Percentiles rank a stretch among this genome's conserved stretches.
Conservation (phyloP, 2,888 invertebrate species). For the Sesia bembeciformis region DNA sequence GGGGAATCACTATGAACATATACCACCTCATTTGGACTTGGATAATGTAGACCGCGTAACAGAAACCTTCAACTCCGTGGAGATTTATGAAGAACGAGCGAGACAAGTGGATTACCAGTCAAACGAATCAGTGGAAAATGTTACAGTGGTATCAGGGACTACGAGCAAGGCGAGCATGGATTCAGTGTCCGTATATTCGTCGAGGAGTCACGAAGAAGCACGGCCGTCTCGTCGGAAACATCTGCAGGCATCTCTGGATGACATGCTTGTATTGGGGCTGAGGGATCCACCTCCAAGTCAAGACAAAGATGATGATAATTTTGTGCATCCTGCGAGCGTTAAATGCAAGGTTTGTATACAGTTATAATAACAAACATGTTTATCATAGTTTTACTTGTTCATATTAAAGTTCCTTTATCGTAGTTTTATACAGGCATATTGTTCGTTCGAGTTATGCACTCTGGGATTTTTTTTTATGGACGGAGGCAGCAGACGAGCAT, state of each 20-base stretch:
- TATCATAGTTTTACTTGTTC: too few relatives aligned
- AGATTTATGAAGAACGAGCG: slow-evolving; percentile 55
- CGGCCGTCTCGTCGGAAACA: slow-evolving; percentile 39
- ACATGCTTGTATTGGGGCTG: slow-evolving; percentile 70
- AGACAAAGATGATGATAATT: slow-evolving; percentile 52
- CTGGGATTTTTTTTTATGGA: too few relatives aligned
- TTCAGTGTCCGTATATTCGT: slow-evolving; percentile 74
- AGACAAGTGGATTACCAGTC: slow-evolving; percentile 43
- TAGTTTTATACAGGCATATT: too few relatives aligned
- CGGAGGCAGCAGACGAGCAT: too few relatives aligned
- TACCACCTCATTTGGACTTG: slow-evolving; percentile 38
- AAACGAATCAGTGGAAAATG: slow-evolving; percentile 72
- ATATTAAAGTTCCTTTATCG: too few relatives aligned
- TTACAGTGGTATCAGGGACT: slow-evolving; percentile 57
- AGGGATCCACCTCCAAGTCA: slow-evolving; percentile 26
- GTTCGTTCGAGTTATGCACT: too few relatives aligned
- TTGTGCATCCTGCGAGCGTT: slow-evolving; percentile 55
- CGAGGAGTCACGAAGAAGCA: slow-evolving; percentile 71
- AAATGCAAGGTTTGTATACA: slow-evolving; percentile 45
- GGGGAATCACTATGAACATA: slow-evolving; percentile 53
- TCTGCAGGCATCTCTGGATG: slow-evolving; percentile 72
- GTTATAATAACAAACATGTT: too few relatives aligned
- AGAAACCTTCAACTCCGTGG: slow-evolving; percentile 55
- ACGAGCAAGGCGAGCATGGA: slow-evolving; percentile 61
- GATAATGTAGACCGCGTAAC: slow-evolving; percentile 46